Conservation (phyloP, 2,888 invertebrate species). For the Pachliopta kotzebuea region DNA sequence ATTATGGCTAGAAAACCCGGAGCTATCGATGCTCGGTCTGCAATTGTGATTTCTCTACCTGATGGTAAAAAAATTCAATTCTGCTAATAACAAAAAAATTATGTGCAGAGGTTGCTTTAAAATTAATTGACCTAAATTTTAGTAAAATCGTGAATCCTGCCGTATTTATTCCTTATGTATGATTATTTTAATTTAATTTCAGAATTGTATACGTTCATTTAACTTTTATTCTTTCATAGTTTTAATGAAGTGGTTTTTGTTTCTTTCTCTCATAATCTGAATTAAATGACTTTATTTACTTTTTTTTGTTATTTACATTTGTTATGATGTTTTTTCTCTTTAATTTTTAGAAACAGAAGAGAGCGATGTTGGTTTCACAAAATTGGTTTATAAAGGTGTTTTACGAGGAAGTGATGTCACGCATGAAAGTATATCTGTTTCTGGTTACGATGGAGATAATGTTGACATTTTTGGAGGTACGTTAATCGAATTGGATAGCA, state of each 20-base stretch:
- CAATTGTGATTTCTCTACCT: slow-evolving; percentile 37
- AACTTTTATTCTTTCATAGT: neutral
- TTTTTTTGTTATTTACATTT: neutral
- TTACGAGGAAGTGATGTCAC: slow-evolving; percentile 41
- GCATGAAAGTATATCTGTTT: slow-evolving; percentile 55
- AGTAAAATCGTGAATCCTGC: too few species aligned
- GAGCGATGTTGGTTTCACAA: slow-evolving; percentile 46
- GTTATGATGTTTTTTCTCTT: neutral
- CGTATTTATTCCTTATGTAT: too few species aligned
- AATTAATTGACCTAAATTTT: too few species aligned
- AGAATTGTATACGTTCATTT: too few species aligned
- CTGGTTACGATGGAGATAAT: slow-evolving; percentile 43
- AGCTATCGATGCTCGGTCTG: slow-evolving; percentile 33
- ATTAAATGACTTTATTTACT: neutral
- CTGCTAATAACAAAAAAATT: too few species aligned
- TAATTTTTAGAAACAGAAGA: slow-evolving; percentile 30
- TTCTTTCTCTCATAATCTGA: neutral
- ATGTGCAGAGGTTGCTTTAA: too few species aligned
- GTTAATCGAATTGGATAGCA: slow-evolving; percentile 3
- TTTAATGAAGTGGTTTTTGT: neutral
- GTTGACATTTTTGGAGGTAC: slow-evolving; percentile 55
- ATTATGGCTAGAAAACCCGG: slow-evolving; percentile 36
- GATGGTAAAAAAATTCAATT: slow-evolving; percentile 32
- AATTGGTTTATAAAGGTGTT: slow-evolving; percentile 53
- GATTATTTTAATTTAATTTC: too few species aligned